These are phyloP conservation scores for Cactoblastis cactorum DNA, from an alignment of 2,888 invertebrate species.

Conservation along the genomic window DNA sequence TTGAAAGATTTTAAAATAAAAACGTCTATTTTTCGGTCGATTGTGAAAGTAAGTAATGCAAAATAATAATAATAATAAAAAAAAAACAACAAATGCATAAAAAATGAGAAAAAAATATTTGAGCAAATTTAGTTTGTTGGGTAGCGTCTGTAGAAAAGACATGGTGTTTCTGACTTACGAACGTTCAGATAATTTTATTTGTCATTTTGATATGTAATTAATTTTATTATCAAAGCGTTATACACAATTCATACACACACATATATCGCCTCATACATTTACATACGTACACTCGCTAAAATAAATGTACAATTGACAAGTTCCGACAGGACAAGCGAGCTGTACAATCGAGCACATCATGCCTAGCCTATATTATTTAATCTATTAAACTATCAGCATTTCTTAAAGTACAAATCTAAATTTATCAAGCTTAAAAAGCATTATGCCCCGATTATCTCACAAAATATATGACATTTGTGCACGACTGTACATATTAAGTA, in stretches of 20 bases:
- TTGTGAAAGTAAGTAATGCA: slow-evolving; percentile 15
- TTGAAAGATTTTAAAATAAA: background rate
- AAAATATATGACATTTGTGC: slow-evolving; percentile 55
- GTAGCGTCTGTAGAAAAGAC: slow-evolving; percentile 35
- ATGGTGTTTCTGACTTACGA: slow-evolving; percentile 25
- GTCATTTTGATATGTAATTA: slow-evolving; percentile 70
- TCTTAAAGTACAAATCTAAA: slow-evolving; percentile 47
- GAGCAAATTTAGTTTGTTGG: slow-evolving; percentile 33
- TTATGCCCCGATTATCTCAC: slow-evolving; percentile 36
- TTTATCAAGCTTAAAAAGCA: slow-evolving; percentile 53
- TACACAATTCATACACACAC: slow-evolving; percentile 22
- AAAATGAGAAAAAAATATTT: slow-evolving; percentile 27
- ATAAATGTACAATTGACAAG: slow-evolving; percentile 44
- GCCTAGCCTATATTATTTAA: slow-evolving; percentile 26
- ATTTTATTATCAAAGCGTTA: slow-evolving; percentile 42
- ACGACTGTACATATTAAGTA: slow-evolving; percentile 48
- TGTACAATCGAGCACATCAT: slow-evolving; percentile 53
- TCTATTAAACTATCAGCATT: slow-evolving; percentile 33
- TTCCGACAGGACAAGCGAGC: slow-evolving; percentile 39
- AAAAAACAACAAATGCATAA: slow-evolving; percentile 19
- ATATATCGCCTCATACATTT: slow-evolving; percentile 32
- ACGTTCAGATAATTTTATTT: slow-evolving; percentile 53
- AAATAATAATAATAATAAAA: slow-evolving; percentile 23
- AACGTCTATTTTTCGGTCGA: slow-evolving; percentile 1
- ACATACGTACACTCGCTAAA: slow-evolving; percentile 25